Percentiles rank a stretch among this genome's conserved stretches.
These are phyloP conservation scores for Phodopus roborovskii DNA, from an alignment of 2,113 vertebrate genomes.

Conservation along the genomic window DNA sequence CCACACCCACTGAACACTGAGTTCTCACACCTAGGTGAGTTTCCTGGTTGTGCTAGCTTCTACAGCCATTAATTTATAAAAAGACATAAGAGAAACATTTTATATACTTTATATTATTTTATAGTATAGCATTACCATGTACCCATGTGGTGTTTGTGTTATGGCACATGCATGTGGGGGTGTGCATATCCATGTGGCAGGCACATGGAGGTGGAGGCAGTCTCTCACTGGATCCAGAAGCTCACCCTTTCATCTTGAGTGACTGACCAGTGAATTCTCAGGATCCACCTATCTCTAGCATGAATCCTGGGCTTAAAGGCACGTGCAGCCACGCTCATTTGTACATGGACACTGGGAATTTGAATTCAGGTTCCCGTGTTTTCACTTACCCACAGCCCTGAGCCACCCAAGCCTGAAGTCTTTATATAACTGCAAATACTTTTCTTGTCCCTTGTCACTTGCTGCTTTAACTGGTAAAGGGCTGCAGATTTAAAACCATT, in stretches of 20 bases:
- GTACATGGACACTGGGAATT: not conserved
- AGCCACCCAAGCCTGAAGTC: not conserved
- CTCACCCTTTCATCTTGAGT: not conserved
- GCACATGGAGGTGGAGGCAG: not conserved
- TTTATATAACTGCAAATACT: too few species aligned
- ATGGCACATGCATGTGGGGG: not conserved
- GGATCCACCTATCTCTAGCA: not conserved
- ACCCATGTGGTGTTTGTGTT: not conserved
- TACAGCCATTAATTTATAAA: not conserved
- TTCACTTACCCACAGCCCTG: not conserved
- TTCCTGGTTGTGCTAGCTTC: not conserved
- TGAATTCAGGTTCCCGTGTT: not conserved
- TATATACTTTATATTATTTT: not conserved
- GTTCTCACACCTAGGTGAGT: not conserved
- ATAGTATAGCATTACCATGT: not conserved
- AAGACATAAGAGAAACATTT: not conserved
- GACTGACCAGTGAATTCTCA: not conserved
- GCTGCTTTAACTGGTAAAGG: not conserved
- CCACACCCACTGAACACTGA: not conserved
- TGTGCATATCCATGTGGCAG: not conserved
- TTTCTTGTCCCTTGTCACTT: not conserved
- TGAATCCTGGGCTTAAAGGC: not conserved
- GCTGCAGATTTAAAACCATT: not conserved
- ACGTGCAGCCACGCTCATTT: not conserved
- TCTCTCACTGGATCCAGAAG: not conserved